These are phyloP conservation scores for Butorides virescens DNA, from an alignment of 2,113 vertebrate species.

Conservation along the genomic window DNA sequence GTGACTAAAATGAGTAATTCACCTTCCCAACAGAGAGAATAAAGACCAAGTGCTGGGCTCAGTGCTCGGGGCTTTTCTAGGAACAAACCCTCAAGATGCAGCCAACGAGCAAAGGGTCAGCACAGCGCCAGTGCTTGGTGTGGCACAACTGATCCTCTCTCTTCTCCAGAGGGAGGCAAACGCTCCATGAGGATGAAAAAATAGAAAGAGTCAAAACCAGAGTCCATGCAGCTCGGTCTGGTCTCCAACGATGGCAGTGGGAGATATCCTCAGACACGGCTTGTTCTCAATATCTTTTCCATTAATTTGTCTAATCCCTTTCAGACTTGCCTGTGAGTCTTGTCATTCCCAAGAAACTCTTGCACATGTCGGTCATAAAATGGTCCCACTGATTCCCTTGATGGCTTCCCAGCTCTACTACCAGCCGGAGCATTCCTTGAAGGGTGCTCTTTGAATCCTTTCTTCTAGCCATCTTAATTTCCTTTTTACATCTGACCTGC, in stretches of 20 bases:
- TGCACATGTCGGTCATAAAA: neutral
- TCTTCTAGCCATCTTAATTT: neutral
- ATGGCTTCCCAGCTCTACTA: neutral
- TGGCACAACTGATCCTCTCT: neutral
- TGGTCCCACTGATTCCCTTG: neutral
- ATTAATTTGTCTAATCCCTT: neutral
- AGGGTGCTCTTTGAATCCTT: neutral
- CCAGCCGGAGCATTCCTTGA: neutral
- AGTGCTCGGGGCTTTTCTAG: accelerated
- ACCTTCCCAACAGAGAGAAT: neutral
- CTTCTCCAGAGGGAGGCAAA: neutral
- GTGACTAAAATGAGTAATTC: neutral
- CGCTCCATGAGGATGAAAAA: accelerated
- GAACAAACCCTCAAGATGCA: neutral
- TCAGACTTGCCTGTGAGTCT: neutral
- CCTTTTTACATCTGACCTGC: neutral
- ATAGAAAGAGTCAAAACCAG: accelerated
- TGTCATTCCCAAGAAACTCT: neutral
- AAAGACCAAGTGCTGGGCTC: neutral
- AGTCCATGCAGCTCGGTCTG: neutral
- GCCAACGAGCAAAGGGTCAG: neutral
- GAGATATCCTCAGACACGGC: neutral
- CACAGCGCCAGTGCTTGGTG: too few species aligned
- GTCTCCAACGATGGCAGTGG: accelerated
- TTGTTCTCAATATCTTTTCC: neutral